Conservation (phyloP, 2,797 vertebrate genomes). For the Sebastes minor region DNA sequence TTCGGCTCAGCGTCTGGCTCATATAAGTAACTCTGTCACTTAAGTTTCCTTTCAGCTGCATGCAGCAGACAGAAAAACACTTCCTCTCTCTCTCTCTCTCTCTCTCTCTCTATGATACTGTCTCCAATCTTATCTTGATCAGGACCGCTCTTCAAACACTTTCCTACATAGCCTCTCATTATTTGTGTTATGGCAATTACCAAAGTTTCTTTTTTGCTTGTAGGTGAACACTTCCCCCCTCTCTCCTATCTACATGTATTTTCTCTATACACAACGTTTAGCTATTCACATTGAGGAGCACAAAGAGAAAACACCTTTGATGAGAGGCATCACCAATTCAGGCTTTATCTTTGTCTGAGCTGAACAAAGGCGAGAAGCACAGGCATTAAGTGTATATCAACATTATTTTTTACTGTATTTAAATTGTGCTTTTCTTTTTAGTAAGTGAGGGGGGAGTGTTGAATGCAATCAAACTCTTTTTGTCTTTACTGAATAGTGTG, state of each 20-base stretch:
- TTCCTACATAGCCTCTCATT: constrained; percentile 74
- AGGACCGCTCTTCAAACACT: constrained; percentile 78
- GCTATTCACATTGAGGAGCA: constrained; percentile 56
- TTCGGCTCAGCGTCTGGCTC: constrained; percentile 48
- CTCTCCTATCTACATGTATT: constrained; percentile 52
- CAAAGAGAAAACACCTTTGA: constrained; percentile 70
- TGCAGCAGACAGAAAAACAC: constrained; percentile 66
- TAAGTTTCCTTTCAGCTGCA: constrained; percentile 64
- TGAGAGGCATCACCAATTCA: constrained; percentile 62
- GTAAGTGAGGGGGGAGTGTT: not conserved
- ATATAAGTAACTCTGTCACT: constrained; percentile 56
- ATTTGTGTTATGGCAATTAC: constrained; percentile 80
- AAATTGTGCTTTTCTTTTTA: constrained; percentile 18
- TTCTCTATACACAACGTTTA: constrained; percentile 52
- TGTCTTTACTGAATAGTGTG: not conserved
- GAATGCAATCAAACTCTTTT: constrained; percentile 2
- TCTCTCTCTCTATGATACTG: constrained; percentile 67
- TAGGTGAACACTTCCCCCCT: constrained; percentile 71
- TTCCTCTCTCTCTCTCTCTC: constrained; percentile 52
- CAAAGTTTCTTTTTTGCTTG: constrained; percentile 73
- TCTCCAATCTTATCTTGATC: constrained; percentile 84
- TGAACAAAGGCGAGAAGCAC: constrained; percentile 51
- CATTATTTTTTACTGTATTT: constrained; percentile 13
- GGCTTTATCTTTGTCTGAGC: constrained; percentile 55
- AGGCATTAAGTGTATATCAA: constrained; percentile 40